phyloP scores from a whole-genome alignment of 2,797 vertebrate species.

The Gallinago nigripennis region DNA sequence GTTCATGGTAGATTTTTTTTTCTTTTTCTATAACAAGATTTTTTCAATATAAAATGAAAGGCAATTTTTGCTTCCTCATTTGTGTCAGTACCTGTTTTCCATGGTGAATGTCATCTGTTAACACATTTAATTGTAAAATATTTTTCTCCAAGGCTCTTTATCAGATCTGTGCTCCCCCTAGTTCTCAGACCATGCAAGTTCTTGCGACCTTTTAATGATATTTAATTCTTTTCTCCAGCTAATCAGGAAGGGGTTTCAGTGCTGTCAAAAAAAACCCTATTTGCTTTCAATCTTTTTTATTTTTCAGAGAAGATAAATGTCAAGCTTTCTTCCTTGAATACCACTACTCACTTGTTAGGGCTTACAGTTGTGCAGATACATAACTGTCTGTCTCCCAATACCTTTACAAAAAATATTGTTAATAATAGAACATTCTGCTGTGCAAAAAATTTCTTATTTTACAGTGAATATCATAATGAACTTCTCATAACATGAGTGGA shows the following conservation, averaged over 20 bases:
- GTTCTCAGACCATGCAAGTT: not conserved
- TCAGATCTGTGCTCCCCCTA: not conserved
- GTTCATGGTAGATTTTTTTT: not conserved
- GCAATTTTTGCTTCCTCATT: not conserved
- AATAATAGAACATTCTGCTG: not conserved
- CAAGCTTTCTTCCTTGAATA: slow-evolving; percentile 18
- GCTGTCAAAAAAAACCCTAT: not conserved
- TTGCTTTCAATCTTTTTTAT: not conserved
- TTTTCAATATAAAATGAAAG: not conserved
- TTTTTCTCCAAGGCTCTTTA: not conserved
- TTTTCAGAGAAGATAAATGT: slow-evolving; percentile 27
- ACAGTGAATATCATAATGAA: not conserved
- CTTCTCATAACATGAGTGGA: not conserved
- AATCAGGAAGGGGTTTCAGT: not conserved
- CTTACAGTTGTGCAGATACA: not conserved
- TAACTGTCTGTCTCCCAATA: not conserved
- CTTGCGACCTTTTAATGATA: not conserved
- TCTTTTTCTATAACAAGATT: not conserved
- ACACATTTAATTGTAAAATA: not conserved
- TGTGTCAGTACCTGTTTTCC: not conserved
- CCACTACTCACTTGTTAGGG: not conserved
- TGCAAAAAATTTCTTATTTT: not conserved
- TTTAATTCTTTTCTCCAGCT: not conserved
- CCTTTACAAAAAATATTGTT: not conserved
- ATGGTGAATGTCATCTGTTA: not conserved